A percentile compares a stretch with the other conserved stretches of the same genome.
Evolutionary conservation across 1,140 invertebrate genomes (phyloP).

Genomic region (Aphidius gifuensis): DNA sequence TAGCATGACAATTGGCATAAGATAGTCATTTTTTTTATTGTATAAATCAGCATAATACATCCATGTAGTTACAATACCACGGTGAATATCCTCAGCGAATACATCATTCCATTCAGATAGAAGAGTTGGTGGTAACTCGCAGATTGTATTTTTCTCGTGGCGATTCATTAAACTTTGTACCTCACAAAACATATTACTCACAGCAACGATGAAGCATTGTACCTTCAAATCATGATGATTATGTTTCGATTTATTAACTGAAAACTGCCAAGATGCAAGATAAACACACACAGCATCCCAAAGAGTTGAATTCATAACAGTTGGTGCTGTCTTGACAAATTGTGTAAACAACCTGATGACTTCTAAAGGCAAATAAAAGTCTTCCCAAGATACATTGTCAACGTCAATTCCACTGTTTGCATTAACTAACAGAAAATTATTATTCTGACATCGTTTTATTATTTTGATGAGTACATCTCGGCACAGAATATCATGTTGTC

Average conservation of each 20-base stretch:
- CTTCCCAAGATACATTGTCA: slow-evolving; percentile 40
- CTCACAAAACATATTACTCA: slow-evolving; percentile 55
- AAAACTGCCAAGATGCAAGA: slow-evolving; percentile 61
- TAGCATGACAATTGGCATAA: slow-evolving; percentile 34
- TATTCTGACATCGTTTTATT: slow-evolving; percentile 32
- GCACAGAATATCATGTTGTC: slow-evolving; percentile 13
- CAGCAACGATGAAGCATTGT: slow-evolving; percentile 34
- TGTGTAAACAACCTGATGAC: slow-evolving; percentile 45
- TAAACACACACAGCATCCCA: slow-evolving; percentile 69
- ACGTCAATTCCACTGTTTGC: slow-evolving; percentile 35
- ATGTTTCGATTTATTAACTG: slow-evolving; percentile 49
- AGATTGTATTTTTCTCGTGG: slow-evolving; percentile 50
- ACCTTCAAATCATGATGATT: slow-evolving; percentile 51
- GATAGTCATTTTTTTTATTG: slow-evolving; percentile 30
- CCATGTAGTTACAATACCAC: slow-evolving; percentile 55
- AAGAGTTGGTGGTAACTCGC: slow-evolving; percentile 49
- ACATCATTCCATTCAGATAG: slow-evolving; percentile 62
- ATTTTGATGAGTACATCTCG: slow-evolving; percentile 30
- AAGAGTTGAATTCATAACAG: slow-evolving; percentile 49
- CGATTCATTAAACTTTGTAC: slow-evolving; percentile 52
- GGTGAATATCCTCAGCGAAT: slow-evolving; percentile 55
- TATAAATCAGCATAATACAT: slow-evolving; percentile 44
- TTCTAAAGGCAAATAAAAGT: slow-evolving; percentile 43
- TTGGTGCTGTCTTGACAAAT: slow-evolving; percentile 42
- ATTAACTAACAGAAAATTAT: slow-evolving; percentile 34